Base-by-base conservation (phyloP, 2,888 invertebrate genomes). In the Cheilosia soror region DNA sequence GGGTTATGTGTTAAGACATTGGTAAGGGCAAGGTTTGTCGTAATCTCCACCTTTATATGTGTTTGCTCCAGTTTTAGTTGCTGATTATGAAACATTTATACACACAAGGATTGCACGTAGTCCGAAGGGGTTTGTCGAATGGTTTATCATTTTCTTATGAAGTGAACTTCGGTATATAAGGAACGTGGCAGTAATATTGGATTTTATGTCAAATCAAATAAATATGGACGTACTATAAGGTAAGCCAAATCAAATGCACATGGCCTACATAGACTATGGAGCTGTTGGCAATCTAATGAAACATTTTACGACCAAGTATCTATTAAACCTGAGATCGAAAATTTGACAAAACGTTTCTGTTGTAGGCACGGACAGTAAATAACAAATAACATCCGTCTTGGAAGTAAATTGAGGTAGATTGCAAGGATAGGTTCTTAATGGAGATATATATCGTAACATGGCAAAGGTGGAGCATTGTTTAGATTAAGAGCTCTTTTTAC, bases 141-240 rank as follows among this genome's bases (percentile, higher is more conserved):
- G 73, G 49, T 79, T 79, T 79, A 79, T 69, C 83, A 72, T 78
- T 33, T 63, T 57, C 57, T 51, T 51, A 9, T 25, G 40, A 68
- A 47, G 40, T 9, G 11, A 49, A 20, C 20, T 20, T 20, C 20
- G 20, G 20, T 20, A 0, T 20, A 20, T 20, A 66, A 66, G 65
- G 33, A 37, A 58, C 11, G 51, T 62, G 31, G 69, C 58, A 63
- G 42, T 40, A 65, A 42, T 68, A 76, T 76, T 66, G 66, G 68
- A 76, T 58, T 82, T 65, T 72, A 71, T 66, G n/a, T 71, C 71
- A 31, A 68, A 76, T 76, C 51, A 76, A 68, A 76, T 68, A 51
- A 76, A 66, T 68, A 76, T 76, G 5, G 40, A 9, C 0, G 65
- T 57, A 40, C 47, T 65, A 31, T 63, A 40, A 57, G 47, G 51